Evolutionary conservation across 2,113 vertebrate species (phyloP), one percentile per base, ranked within the genome.

Genomic region (Sterrhoptilus dennistouni): DNA sequence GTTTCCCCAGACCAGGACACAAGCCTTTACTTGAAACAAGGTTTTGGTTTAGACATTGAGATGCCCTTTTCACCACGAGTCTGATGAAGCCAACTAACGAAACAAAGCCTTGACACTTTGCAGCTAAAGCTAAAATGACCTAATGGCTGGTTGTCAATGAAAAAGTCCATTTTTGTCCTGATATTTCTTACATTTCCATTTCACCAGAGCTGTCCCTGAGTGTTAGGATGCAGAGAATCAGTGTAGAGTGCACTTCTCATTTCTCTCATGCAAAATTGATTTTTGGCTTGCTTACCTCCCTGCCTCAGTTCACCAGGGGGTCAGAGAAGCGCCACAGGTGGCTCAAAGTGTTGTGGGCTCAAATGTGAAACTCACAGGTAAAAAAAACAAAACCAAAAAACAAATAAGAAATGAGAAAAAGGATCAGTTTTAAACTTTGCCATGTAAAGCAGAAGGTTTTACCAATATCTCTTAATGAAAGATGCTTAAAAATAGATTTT

Each of bases 211-310:
- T 90, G 71, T 14, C 17, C 54, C 31, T n/a, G 69, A 56, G 53
- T 29, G 22, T 47, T 10, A 36, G 2, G 13, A 74, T 27, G 35
- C 28, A 74, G 68, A 75, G 19, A 60, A 77, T 21, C 0, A 0
- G 12, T 74, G 12, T n/a, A 59, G 21, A 80, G 24, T 44, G 25
- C 59, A 86, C 61, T 77, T 86, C 45, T 69, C 14, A 61, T 86
- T 80, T 76, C 45, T 89, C 78, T 83, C 59, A 38, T 57, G 42
- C 65, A 83, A 83, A 57, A 92, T 61, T 66, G 83, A 83, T 89
- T 86, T 87, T 90, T 80, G n/a, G 6, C n/a, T 85, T 79, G 24
- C 77, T 88, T 64, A 35, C n/a, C 20, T 90, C n/a, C 10, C 25
- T 77, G 68, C 7, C 23, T 86, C 36, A 31, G 53, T 60, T 88